These are phyloP conservation scores for Hypsibius dujardini DNA, from an alignment of 1,140 invertebrate genomes.

Conservation along the genomic window DNA sequence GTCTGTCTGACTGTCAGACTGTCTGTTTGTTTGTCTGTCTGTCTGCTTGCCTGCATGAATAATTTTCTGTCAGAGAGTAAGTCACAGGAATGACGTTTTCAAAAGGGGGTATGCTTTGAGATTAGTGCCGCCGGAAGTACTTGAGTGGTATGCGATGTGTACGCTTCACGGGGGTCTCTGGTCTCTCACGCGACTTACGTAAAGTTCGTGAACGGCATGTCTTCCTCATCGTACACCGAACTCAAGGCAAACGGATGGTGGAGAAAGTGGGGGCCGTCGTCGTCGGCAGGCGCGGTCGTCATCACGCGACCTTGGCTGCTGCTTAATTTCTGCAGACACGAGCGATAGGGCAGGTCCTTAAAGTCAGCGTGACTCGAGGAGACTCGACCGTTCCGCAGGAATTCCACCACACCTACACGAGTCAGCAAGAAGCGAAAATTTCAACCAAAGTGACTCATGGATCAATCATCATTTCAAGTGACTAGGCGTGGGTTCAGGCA, in stretches of 20 bases:
- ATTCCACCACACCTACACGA: constrained; percentile 74
- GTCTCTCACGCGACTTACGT: not conserved
- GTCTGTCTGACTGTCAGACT: too few species aligned
- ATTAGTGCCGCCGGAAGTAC: not conserved
- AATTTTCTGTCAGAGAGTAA: not conserved
- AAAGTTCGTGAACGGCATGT: constrained; percentile 22
- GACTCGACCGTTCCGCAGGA: constrained; percentile 69
- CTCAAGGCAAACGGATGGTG: constrained; percentile 18
- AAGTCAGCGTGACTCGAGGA: constrained; percentile 81
- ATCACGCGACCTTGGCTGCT: constrained; percentile 29
- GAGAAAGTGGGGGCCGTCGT: not conserved
- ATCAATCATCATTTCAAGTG: too few species aligned
- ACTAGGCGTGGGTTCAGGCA: constrained; percentile 1
- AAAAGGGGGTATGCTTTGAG: not conserved
- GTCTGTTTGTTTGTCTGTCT: too few species aligned
- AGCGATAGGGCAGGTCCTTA: constrained; percentile 83
- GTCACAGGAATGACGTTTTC: not conserved
- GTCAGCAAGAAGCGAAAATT: too few species aligned
- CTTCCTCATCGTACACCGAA: constrained; percentile 22
- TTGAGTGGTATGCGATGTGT: not conserved
- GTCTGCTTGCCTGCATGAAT: too few species aligned
- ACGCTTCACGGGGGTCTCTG: too few species aligned
- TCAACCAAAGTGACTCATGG: too few species aligned
- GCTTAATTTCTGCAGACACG: constrained; percentile 64
- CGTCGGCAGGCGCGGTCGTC: constrained; percentile 13